Percentiles rank a stretch among this genome's conserved stretches.
Evolutionary conservation across 2,113 vertebrate genomes (phyloP).

Genomic region (Paralichthys olivaceus): DNA sequence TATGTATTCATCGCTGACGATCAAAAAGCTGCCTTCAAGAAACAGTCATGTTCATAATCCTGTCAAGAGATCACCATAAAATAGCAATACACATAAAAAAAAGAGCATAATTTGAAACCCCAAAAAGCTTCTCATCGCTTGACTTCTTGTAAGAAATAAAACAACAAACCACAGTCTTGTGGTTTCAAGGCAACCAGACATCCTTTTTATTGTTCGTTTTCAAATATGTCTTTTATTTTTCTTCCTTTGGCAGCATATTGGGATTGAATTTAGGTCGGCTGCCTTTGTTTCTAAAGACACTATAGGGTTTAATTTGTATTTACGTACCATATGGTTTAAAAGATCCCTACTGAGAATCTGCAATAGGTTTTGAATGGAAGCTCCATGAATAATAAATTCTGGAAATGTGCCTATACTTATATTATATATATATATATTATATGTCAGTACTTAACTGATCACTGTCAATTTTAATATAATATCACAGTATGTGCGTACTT

Average conservation of each 20-base stretch:
- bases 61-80: constrained; percentile 54
- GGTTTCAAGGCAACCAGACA: constrained; percentile 73
- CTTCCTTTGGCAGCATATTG: constrained; percentile 54
- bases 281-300: constrained; percentile 66
- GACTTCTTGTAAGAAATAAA: constrained; percentile 72
- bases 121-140: constrained; percentile 55
- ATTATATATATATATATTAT: too few species aligned
- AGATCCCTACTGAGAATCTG: constrained; percentile 46
- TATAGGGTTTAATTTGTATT: constrained; percentile 68
- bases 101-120: constrained; percentile 63
- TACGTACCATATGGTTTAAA: constrained; percentile 61
- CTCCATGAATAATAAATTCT: neutral
- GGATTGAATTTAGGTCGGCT: constrained; percentile 66
- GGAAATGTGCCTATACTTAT: neutral
- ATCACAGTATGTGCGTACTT: constrained; percentile 2
- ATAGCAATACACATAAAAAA: constrained; percentile 51
- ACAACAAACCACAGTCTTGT: constrained; percentile 77
- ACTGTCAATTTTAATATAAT: neutral
- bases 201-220: constrained; percentile 76
- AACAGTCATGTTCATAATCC: constrained; percentile 24
- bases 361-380: constrained; percentile 47
- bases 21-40: constrained; percentile 33
- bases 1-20: constrained; percentile 15
- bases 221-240: constrained; percentile 60
- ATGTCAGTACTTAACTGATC: constrained; percentile 10